Evolutionary conservation across 2,797 vertebrate species (phyloP).

Genomic region (Hydrocynus forskahlii): DNA sequence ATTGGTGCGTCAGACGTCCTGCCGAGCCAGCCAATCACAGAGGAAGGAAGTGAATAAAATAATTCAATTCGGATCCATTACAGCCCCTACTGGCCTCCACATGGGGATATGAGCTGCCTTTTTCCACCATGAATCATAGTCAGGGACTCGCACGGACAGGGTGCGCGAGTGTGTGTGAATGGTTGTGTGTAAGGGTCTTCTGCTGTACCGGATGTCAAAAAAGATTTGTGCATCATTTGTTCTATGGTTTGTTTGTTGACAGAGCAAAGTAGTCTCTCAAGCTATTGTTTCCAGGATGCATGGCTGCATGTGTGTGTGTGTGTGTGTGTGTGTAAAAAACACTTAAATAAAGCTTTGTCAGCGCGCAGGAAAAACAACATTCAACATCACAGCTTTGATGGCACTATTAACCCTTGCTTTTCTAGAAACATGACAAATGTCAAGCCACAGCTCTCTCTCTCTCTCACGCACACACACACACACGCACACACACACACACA

Average conservation of each 20-base stretch:
- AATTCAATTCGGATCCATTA: slow-evolving; percentile 60
- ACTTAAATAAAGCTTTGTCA: slow-evolving; percentile 42
- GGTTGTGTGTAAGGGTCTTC: slow-evolving; percentile 16
- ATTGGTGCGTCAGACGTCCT: slow-evolving; percentile 50
- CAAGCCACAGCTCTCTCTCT: slow-evolving; percentile 31
- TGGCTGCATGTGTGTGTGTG: slow-evolving; percentile 37
- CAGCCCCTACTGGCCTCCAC: slow-evolving; percentile 52
- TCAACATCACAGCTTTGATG: slow-evolving; percentile 57
- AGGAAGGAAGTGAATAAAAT: slow-evolving; percentile 56
- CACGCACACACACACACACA: background rate
- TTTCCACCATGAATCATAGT: slow-evolving; percentile 78
- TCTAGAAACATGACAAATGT: slow-evolving; percentile 46
- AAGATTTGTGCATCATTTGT: slow-evolving; percentile 16
- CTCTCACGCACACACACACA: slow-evolving; percentile 10
- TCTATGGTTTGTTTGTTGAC: slow-evolving; percentile 50
- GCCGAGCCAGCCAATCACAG: slow-evolving; percentile 49
- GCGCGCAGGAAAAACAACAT: slow-evolving; percentile 57
- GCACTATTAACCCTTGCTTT: slow-evolving; percentile 46
- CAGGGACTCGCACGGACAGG: slow-evolving; percentile 57
- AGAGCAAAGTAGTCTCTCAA: slow-evolving; percentile 45
- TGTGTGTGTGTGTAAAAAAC: slow-evolving; percentile 35
- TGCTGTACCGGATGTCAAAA: background rate
- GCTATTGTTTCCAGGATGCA: slow-evolving; percentile 46
- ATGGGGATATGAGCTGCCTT: slow-evolving; percentile 71
- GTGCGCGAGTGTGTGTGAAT: slow-evolving; percentile 45